phyloP scores from a whole-genome alignment of 2,888 invertebrate genomes.

The Spialia ferax region DNA sequence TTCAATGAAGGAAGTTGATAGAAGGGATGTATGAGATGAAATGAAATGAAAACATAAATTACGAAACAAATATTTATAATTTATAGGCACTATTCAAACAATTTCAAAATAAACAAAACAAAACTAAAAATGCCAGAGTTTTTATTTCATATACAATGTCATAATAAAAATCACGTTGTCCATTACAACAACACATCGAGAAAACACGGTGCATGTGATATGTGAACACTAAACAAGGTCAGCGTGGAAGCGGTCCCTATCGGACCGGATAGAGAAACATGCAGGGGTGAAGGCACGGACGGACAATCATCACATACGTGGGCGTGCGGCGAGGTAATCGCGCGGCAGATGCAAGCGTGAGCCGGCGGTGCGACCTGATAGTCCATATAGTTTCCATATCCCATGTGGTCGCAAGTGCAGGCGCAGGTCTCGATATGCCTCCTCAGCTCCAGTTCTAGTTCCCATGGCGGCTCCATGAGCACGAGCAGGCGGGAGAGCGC shows the following conservation, averaged over 20 bases:
- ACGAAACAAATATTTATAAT: slow-evolving; percentile 36
- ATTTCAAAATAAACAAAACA: slow-evolving; percentile 33
- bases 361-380: slow-evolving; percentile 90
- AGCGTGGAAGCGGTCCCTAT: slow-evolving; percentile 63
- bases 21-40: slow-evolving; percentile 39
- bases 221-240: slow-evolving; percentile 62
- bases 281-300: slow-evolving; percentile 57
- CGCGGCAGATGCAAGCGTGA: slow-evolving; percentile 83
- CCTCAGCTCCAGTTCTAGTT: slow-evolving; percentile 94
- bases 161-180: slow-evolving; percentile 35
- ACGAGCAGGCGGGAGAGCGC: slow-evolving; percentile 73
- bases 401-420: slow-evolving; percentile 97
- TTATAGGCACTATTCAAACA: slow-evolving; percentile 33
- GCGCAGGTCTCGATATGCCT: slow-evolving; percentile 96
- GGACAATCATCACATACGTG: slow-evolving; percentile 74
- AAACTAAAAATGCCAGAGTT: slow-evolving; percentile 35
- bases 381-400: slow-evolving; percentile 96
- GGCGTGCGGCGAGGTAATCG: slow-evolving; percentile 84
- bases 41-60: slow-evolving; percentile 44
- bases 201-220: slow-evolving; percentile 50
- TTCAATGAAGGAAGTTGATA: background rate
- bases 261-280: slow-evolving; percentile 60
- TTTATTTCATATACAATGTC: slow-evolving; percentile 28
- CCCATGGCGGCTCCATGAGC: slow-evolving; percentile 86
- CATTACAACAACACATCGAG: slow-evolving; percentile 48